phyloP scores from a whole-genome alignment of 1,140 invertebrate species.

The Saccostrea cuccullata region DNA sequence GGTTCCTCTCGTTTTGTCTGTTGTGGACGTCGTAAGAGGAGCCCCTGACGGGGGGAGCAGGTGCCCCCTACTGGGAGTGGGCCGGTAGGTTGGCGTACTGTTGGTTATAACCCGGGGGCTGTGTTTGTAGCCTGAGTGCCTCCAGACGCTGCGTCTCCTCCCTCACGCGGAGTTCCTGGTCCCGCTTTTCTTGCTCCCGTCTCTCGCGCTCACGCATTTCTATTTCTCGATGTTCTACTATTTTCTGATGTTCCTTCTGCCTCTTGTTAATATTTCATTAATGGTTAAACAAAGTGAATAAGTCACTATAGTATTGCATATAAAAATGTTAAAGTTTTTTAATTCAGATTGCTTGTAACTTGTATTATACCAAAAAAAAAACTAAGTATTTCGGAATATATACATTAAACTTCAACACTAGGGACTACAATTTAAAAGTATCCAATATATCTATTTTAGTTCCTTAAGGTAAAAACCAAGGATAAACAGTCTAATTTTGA shows the following conservation, averaged over 20 bases:
- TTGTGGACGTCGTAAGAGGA: slow-evolving; percentile 68
- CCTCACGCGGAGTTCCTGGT: slow-evolving; percentile 64
- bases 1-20: slow-evolving; percentile 38
- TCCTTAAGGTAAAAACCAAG: no score
- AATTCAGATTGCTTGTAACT: no score
- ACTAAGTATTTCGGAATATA: no score
- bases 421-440: no score
- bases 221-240: slow-evolving; percentile 58
- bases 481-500: no score
- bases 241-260: slow-evolving; percentile 65
- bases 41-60: slow-evolving; percentile 67
- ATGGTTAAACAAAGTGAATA: slow-evolving; percentile 17
- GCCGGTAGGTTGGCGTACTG: slow-evolving; percentile 68
- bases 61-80: slow-evolving; percentile 61
- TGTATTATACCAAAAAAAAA: no score
- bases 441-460: no score
- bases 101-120: slow-evolving; percentile 55
- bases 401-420: no score
- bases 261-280: slow-evolving; percentile 39
- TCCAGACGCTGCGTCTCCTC: slow-evolving; percentile 69
- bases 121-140: slow-evolving; percentile 52
- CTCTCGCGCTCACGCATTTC: slow-evolving; percentile 65
- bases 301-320: no score
- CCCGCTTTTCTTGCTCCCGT: slow-evolving; percentile 68
- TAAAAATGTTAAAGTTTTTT: no score